phyloP scores from a whole-genome alignment of 2,113 vertebrate species.

The human (Homo sapiens) region GRCh38 chr1:173261001-173261500 shows the following conservation, averaged over 20 bases:
- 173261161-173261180: background rate
- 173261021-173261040: too few relatives aligned
- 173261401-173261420: background rate
- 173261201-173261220: background rate
- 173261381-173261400: background rate
- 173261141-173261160: background rate
- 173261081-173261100: background rate
- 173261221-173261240: background rate
- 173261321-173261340: background rate
- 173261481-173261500: background rate
- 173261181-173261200: background rate
- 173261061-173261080: background rate
- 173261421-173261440: background rate
- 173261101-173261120: background rate
- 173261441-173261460: background rate
- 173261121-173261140: background rate
- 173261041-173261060: too few relatives aligned
- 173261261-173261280: background rate
- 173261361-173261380: background rate
- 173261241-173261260: background rate
- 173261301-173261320: background rate
- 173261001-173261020: too few relatives aligned
- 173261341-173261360: background rate
- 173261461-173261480: background rate
- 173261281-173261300: background rate